Conservation (phyloP, 1,140 invertebrate genomes). For the Papilio glaucus region DNA sequence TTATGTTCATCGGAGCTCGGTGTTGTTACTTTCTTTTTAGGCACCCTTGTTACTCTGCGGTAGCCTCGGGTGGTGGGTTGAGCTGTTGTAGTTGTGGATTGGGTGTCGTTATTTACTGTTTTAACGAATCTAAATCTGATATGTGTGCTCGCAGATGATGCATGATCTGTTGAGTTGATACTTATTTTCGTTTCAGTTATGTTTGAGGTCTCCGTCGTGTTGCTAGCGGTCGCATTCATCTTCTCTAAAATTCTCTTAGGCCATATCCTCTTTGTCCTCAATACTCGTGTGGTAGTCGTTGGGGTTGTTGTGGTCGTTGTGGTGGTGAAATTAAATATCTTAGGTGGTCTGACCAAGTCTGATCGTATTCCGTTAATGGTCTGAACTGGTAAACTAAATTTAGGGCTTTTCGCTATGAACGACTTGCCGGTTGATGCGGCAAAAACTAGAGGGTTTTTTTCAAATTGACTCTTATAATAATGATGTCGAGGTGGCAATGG, state of each 20-base stretch:
- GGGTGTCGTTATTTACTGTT: conserved; percentile 44
- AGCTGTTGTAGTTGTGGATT: conserved; percentile 40
- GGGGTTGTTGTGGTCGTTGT: conserved; percentile 52
- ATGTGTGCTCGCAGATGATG: conserved; percentile 46
- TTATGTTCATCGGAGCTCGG: conserved; percentile 50
- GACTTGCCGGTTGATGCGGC: conserved; percentile 57
- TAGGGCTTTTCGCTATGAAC: conserved; percentile 56
- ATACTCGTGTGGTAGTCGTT: conserved; percentile 61
- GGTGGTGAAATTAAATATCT: conserved; percentile 47
- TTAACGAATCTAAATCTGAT: conserved; percentile 42
- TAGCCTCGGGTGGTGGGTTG: conserved; percentile 53
- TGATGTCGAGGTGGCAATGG: conserved; percentile 52
- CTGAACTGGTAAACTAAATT: conserved; percentile 71
- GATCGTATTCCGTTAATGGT: conserved; percentile 70
- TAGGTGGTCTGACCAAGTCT: conserved; percentile 65
- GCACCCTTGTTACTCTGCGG: conserved; percentile 56
- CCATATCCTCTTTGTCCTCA: conserved; percentile 79
- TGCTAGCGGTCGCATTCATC: conserved; percentile 54
- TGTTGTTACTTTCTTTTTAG: conserved; percentile 53
- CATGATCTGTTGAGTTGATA: conserved; percentile 51
- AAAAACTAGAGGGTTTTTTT: conserved; percentile 47
- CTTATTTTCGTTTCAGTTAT: conserved; percentile 46
- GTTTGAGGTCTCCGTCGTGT: conserved; percentile 45
- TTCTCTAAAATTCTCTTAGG: conserved; percentile 70
- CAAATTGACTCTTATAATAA: conserved; percentile 46